Evolutionary conservation across 2,797 vertebrate species (phyloP).

Genomic region (Amniataba percoides): DNA sequence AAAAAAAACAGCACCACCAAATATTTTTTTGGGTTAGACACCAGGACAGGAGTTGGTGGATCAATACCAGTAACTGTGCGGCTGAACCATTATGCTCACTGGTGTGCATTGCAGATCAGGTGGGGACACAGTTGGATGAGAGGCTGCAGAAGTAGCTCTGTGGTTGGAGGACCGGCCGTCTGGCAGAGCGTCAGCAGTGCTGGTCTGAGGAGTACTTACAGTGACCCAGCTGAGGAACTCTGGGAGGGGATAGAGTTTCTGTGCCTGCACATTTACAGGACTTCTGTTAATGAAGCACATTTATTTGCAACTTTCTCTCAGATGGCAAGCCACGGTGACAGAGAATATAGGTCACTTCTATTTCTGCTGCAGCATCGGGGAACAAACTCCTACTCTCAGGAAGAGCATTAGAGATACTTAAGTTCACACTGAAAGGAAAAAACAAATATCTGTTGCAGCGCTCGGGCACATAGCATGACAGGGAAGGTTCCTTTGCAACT

Average conservation of each 20-base stretch:
- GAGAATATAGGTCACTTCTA: constrained; percentile 58
- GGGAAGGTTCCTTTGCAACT: background rate
- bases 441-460: background rate
- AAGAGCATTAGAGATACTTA: background rate
- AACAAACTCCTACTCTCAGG: constrained; percentile 18
- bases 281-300: constrained; percentile 72
- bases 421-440: background rate
- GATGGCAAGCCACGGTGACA: constrained; percentile 30
- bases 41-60: background rate
- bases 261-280: constrained; percentile 61
- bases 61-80: background rate
- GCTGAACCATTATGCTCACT: constrained; percentile 17
- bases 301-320: constrained; percentile 64
- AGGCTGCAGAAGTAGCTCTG: constrained; percentile 20
- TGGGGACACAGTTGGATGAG: constrained; percentile 31
- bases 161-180: constrained; percentile 7
- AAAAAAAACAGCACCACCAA: background rate
- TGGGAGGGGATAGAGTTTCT: constrained; percentile 61
- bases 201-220: constrained; percentile 34
- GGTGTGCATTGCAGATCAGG: constrained; percentile 24
- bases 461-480: background rate
- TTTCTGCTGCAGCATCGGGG: constrained; percentile 39
- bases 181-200: constrained; percentile 43
- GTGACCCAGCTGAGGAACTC: constrained; percentile 53
- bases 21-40: background rate